Conservation (phyloP, 2,113 vertebrate genomes). For the Cyphomyrus discorhynchus region DNA sequence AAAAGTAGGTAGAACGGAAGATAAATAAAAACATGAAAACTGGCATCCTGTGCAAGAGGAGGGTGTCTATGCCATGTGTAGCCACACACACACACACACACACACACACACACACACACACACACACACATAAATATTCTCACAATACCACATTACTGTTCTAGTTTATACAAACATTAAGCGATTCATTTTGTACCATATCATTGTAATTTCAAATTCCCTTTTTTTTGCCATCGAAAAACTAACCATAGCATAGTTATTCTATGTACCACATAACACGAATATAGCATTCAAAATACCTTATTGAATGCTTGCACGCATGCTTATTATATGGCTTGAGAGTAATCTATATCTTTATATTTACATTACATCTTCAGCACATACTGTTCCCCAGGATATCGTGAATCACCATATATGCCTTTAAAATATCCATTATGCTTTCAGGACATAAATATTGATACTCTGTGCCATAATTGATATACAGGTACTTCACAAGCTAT, state of each 20-base stretch:
- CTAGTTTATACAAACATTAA: not conserved
- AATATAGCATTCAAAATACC: not conserved
- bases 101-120: not conserved
- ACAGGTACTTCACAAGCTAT: slow-evolving; percentile 40
- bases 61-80: not conserved
- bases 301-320: not conserved
- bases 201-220: not conserved
- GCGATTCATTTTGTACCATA: not conserved
- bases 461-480: slow-evolving; percentile 27
- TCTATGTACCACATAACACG: not conserved
- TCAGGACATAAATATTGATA: slow-evolving; percentile 20
- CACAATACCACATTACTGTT: not conserved
- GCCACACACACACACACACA: not conserved
- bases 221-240: not conserved
- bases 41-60: not conserved
- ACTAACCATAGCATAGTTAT: not conserved
- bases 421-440: slow-evolving; percentile 20
- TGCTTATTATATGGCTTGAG: not conserved
- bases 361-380: not conserved
- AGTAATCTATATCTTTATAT: not conserved
- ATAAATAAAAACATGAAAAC: not conserved
- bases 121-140: not conserved
- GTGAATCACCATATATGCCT: not conserved
- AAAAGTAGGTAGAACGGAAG: not conserved
- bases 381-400: not conserved